Base-by-base conservation (phyloP, 64 coral and sea anemone genomes). In the Cladopsammia gracilis region DNA sequence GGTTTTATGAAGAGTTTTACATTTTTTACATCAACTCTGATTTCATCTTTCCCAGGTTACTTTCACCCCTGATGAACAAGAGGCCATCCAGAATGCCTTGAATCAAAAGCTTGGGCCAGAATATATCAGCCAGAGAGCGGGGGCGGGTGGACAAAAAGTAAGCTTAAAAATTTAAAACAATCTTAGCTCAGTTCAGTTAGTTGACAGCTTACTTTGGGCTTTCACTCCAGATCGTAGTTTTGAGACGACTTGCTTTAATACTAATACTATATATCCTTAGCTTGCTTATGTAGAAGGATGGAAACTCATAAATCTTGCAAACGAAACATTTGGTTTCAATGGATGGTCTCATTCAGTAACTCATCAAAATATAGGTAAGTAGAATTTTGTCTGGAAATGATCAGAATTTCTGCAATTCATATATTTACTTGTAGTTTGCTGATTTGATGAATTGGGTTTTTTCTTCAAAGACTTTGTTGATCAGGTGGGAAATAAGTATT, bases 281-380 rank as follows among this genome's bases (percentile, higher is more conserved):
- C 95, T 97, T 79, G 95, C 95, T 71, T 97, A 97, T 65, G 71
- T 97, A 10, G 95, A 97, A 91, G 95, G 95, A 13, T 97, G 95
- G 95, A 89, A 89, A 70, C n/a, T 97, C 10, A 87, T 97, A 11
- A 97, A 97, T 61, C 71, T 97, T 48, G 95, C 95, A 11, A 97
- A 97, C 87, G 92, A 97, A 77, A 97, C 95, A 19, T 97, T 97
- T 77, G 95, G 95, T 22, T 97, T 97, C 45, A 97, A 97, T 97
- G 95, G 95, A 52, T 97, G 95, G 95, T 97, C 95, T 46, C 95
- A 97, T 72, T 97, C 95, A 46, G 95, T 97, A 47, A 97, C 95
- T 4, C 91, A 97, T 94, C 95, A 97, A 75, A 97, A 97, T 26
- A 97, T 97, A 79, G 95, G 95, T 97, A 45, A 97, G 90, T 5